Evolutionary conservation across 1,140 invertebrate species (phyloP), one percentile per base, ranked within the genome.

Genomic region (Eriosoma lanigerum): DNA sequence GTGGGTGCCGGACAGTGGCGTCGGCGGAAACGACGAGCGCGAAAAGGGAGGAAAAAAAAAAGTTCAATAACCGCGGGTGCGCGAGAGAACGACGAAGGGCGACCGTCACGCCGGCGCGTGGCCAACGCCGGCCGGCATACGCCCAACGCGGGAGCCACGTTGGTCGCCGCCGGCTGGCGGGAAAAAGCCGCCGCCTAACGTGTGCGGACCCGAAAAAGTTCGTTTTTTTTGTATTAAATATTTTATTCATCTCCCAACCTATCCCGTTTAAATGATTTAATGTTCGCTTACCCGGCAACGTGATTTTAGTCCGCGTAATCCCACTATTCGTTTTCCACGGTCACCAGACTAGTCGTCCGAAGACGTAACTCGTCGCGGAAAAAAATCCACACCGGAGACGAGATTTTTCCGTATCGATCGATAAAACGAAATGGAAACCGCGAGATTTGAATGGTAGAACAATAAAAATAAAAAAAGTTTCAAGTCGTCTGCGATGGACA

Each of bases 141-240:
- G 75, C 75, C 75, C 75, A 78, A 78, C 75, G 56, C 75, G 56
- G 56, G 75, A 21, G 75, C 75, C 75, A 78, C 75, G 75, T 78
- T 78, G 68, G 26, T 72, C 68, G 48, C 66, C 46, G 26, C 60
- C 68, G 46, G 68, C 68, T 29, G 68, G 68, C 68, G 68, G 68
- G 68, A 72, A 72, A 72, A 1, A 0, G 15, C 26, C 6, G 29
- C 13, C 58, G 6, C 5, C 8, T 5, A 32, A 24, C 38, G 64
- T 44, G 38, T 32, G 6, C 32, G 19, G 1, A n/a, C 32, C 32
- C 32, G 32, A 38, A 38, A 8, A n/a, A n/a, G n/a, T n/a, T n/a
- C n/a, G n/a, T n/a, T n/a, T n/a, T n/a, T n/a, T n/a, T n/a, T n/a
- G n/a, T n/a, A n/a, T n/a, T n/a, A n/a, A n/a, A n/a, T n/a, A n/a